Evolutionary conservation across 2,797 vertebrate species (phyloP).

Genomic region (Poeciliopsis paucimaculata): DNA sequence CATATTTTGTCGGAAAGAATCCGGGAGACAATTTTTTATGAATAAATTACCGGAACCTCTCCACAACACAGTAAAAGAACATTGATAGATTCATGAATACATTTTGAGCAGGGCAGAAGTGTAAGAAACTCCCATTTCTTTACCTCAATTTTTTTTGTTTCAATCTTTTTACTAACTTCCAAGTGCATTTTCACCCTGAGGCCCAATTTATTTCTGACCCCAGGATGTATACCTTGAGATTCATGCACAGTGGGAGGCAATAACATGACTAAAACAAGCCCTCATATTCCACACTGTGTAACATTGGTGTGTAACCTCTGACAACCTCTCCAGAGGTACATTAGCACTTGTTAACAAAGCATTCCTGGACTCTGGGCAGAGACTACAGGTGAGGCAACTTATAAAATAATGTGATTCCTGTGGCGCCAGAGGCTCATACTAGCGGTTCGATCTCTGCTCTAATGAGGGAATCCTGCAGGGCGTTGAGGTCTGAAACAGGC

Average conservation of each 20-base stretch:
- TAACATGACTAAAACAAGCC: constrained; percentile 40
- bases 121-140: constrained; percentile 21
- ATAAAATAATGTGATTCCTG: constrained; percentile 65
- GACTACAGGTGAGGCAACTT: constrained; percentile 50
- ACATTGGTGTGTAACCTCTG: constrained; percentile 51
- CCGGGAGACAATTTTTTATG: neutral
- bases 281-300: constrained; percentile 32
- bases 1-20: neutral
- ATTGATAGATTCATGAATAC: constrained; percentile 18
- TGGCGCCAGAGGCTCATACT: constrained; percentile 47
- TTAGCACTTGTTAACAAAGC: constrained; percentile 41
- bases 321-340: constrained; percentile 51
- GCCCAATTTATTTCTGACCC: constrained; percentile 51
- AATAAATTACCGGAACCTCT: constrained; percentile 5
- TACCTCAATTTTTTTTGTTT: constrained; percentile 25
- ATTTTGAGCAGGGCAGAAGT: constrained; percentile 22
- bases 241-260: constrained; percentile 28
- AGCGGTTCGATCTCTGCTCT: constrained; percentile 56
- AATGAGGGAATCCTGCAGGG: constrained; percentile 73
- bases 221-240: constrained; percentile 14
- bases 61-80: constrained; percentile 4
- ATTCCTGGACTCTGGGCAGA: constrained; percentile 29
- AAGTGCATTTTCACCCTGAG: constrained; percentile 32
- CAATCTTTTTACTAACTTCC: constrained; percentile 23
- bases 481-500: constrained; percentile 61